phyloP scores from a whole-genome alignment of 1,140 invertebrate genomes.

The Aethina tumida region DNA sequence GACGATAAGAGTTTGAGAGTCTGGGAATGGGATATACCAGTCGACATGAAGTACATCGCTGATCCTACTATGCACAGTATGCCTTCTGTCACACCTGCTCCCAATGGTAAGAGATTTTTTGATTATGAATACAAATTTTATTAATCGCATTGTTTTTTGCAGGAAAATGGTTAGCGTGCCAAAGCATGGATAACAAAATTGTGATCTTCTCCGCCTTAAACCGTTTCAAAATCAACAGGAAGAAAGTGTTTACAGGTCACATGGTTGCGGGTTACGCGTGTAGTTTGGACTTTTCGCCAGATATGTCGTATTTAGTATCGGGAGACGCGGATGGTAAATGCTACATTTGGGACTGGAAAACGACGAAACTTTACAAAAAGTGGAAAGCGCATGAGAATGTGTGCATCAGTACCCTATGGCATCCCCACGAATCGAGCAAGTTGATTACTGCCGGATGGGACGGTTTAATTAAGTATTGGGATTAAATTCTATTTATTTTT shows the following conservation, averaged over 20 bases:
- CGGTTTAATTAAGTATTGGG: slow-evolving; percentile 97
- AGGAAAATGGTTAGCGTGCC: slow-evolving; percentile 94
- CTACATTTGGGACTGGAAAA: slow-evolving; percentile 99
- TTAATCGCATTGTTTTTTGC: slow-evolving; percentile 7
- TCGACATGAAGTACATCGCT: slow-evolving; percentile 99
- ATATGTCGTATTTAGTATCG: slow-evolving; percentile 97
- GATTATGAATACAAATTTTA: neutral
- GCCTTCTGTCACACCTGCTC: slow-evolving; percentile 88
- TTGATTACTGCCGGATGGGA: slow-evolving; percentile 97
- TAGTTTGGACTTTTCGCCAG: slow-evolving; percentile 93
- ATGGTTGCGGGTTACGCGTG: slow-evolving; percentile 99
- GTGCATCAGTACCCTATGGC: slow-evolving; percentile 91
- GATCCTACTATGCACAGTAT: slow-evolving; percentile 99
- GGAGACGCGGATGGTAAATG: slow-evolving; percentile 99
- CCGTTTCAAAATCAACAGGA: slow-evolving; percentile 93
- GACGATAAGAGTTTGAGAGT: slow-evolving; percentile 98
- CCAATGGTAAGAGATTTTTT: slow-evolving; percentile 58
- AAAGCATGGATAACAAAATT: slow-evolving; percentile 99
- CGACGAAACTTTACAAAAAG: slow-evolving; percentile 93
- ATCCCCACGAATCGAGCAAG: slow-evolving; percentile 97
- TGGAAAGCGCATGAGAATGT: slow-evolving; percentile 99
- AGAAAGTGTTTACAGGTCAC: slow-evolving; percentile 96
- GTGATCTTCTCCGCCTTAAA: slow-evolving; percentile 96
- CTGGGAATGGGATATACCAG: slow-evolving; percentile 99
- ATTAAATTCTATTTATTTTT: too few relatives aligned